phyloP scores from a whole-genome alignment of 2,888 invertebrate species.

The Drosophila austrosaltans region DNA sequence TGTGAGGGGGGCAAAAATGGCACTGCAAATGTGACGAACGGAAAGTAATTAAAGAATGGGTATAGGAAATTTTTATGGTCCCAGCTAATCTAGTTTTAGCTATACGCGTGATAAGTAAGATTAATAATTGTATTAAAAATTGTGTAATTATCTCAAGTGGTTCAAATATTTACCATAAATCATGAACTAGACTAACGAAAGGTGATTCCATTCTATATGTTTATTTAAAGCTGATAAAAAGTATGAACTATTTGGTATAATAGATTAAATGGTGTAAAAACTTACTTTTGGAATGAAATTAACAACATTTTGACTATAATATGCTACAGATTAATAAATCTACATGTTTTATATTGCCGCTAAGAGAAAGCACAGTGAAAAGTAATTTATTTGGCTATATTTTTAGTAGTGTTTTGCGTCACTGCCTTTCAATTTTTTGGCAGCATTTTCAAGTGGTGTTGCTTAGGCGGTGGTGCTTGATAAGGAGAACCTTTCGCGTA shows the following conservation, averaged over 20 bases:
- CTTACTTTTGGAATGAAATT: too few relatives aligned
- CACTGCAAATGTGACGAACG: slow-evolving; percentile 66
- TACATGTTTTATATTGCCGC: background rate
- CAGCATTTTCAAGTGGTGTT: background rate
- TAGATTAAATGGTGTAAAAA: too few relatives aligned
- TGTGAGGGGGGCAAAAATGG: slow-evolving; percentile 79
- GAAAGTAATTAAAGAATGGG: background rate
- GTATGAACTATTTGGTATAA: too few relatives aligned
- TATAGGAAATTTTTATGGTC: background rate
- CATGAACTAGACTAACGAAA: background rate
- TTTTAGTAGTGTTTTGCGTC: background rate
- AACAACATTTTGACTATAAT: background rate
- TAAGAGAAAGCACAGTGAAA: background rate
- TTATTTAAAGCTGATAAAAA: background rate
- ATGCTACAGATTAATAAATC: background rate
- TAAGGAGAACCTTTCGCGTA: background rate
- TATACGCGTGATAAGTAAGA: background rate
- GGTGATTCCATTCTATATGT: background rate
- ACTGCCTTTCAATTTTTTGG: background rate
- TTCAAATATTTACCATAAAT: slow-evolving; percentile 3
- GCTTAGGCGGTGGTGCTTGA: background rate
- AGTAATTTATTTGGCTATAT: background rate
- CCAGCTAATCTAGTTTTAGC: background rate
- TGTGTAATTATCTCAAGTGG: slow-evolving; percentile 4
- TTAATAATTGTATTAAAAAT: background rate